These are phyloP conservation scores for Diuraphis noxia DNA, from an alignment of 1,140 invertebrate species.

Conservation along the genomic window DNA sequence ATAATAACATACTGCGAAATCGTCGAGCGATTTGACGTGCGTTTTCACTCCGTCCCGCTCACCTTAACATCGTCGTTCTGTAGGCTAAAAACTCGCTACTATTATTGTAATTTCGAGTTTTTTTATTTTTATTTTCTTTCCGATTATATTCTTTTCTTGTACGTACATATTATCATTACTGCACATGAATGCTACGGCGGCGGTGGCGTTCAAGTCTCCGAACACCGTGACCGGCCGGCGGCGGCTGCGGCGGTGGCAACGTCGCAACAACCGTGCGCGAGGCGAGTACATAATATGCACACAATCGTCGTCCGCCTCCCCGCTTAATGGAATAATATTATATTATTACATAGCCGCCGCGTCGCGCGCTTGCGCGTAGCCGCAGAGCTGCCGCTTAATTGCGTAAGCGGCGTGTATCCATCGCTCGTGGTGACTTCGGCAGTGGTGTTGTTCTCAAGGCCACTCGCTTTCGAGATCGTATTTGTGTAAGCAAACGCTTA, in stretches of 20 bases:
- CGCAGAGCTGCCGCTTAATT: constrained; percentile 41
- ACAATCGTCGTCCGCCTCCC: constrained; percentile 8
- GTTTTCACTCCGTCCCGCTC: constrained; percentile 17
- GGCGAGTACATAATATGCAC: constrained; percentile 22
- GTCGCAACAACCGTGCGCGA: constrained; percentile 46
- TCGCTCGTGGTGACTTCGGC: neutral
- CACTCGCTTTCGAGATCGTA: neutral
- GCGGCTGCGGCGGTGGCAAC: constrained; percentile 28
- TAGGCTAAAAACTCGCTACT: neutral
- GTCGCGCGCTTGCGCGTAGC: neutral
- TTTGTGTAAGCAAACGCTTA: neutral
- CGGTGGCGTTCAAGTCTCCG: constrained; percentile 48
- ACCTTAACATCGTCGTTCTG: neutral
- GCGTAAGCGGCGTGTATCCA: constrained; percentile 34
- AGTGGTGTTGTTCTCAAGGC: constrained; percentile 28
- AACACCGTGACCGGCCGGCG: constrained; percentile 32
- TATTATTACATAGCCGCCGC: constrained; percentile 24
- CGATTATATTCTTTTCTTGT: neutral
- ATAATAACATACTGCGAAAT: neutral
- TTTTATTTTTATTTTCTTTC: constrained; percentile 8
- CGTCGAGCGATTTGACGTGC: neutral
- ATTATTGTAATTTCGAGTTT: neutral
- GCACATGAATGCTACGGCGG: neutral
- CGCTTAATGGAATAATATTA: constrained; percentile 11
- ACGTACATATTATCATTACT: neutral